Evolutionary conservation across 2,797 vertebrate species (phyloP), one percentile per base, ranked within the genome.

Genomic region (Channa striata): DNA sequence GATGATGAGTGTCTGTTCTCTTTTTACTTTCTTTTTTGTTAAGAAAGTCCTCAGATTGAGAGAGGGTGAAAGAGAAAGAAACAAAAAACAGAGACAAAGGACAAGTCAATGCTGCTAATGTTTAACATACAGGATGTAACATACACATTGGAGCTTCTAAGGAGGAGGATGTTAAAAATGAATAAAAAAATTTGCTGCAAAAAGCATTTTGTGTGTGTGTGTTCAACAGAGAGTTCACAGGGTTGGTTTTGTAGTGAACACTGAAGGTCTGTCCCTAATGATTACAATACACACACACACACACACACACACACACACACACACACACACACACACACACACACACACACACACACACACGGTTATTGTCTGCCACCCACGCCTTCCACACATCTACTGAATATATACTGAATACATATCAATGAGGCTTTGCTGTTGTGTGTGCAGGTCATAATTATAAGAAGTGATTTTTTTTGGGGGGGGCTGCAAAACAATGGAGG

Each of bases 111-210:
- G 49, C 65, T 53, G 57, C 25, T 37, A 50, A 46, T 84, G 73
- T 62, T 70, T 62, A 52, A 75, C 39, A 64, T 12, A 17, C 46
- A 58, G 36, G 40, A 42, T 66, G 62, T 48, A 59, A 82, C 80
- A 82, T 67, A 87, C 95, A 98, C 92, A 88, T 88, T 92, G 92
- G 65, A 70, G 65, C 64, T 70, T 59, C 68, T 37, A 46, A 48
- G 12, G 91, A 94, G 95, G 91, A 89, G 87, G 91, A 93, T 92
- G 95, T 96, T 96, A 95, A 94, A 96, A 96, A 96, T 96, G 95
- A 97, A 96, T 96, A 96, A 96, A 94, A 96, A 94, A 96, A 96
- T 94, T 72, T 81, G 14, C 43, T 16, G 68, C 47, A 62, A 48
- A 72, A 57, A 8, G 36, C 13, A 17, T 59, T 11, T 20, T 40